Evolutionary conservation across 2,113 vertebrate genomes (phyloP).

Genomic region (Sitta europaea): DNA sequence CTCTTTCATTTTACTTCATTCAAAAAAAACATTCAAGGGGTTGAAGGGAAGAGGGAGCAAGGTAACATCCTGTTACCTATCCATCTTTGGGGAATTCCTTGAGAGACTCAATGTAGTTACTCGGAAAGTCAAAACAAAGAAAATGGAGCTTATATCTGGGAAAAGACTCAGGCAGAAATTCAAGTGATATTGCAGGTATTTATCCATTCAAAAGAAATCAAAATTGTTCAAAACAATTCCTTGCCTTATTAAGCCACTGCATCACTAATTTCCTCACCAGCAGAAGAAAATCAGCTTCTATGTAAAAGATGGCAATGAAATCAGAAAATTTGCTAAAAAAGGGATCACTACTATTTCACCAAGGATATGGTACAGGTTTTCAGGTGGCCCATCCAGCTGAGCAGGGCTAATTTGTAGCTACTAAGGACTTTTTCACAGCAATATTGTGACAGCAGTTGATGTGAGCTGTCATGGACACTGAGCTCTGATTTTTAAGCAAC

Average conservation of each 20-base stretch:
- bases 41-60: neutral
- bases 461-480: neutral
- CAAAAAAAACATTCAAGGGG: neutral
- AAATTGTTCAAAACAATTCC: neutral
- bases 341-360: neutral
- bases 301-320: neutral
- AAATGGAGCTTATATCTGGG: neutral
- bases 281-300: neutral
- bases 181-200: neutral
- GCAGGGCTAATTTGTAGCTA: neutral
- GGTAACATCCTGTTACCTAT: neutral
- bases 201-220: neutral
- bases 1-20: neutral
- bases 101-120: neutral
- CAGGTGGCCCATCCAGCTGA: neutral
- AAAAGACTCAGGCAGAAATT: neutral
- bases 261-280: neutral
- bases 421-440: neutral
- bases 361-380: neutral
- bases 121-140: neutral
- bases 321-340: neutral
- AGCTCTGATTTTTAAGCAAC: neutral
- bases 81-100: neutral
- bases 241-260: neutral
- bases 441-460: rapidly evolving